Conservation (phyloP, 2,888 invertebrate genomes). For the Aphrophora alni region DNA sequence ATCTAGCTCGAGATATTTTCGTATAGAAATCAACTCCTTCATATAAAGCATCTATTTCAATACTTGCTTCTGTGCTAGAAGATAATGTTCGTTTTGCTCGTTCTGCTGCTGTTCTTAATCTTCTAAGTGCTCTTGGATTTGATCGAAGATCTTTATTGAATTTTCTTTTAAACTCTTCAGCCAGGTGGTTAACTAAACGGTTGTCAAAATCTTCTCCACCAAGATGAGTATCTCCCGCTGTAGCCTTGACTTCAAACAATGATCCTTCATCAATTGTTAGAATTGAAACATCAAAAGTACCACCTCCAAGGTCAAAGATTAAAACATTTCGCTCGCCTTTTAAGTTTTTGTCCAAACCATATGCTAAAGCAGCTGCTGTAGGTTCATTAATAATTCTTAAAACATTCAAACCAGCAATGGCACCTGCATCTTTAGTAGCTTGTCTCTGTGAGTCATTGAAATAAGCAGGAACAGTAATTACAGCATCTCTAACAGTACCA, state of each 20-base stretch:
- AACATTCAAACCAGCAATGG: conserved; percentile 84
- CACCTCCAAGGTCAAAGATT: conserved; percentile 60
- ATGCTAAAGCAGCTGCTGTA: conserved; percentile 86
- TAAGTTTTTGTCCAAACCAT: conserved; percentile 65
- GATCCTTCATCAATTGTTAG: conserved; percentile 70
- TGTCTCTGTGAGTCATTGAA: conserved; percentile 73
- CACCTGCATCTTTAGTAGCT: conserved; percentile 86
- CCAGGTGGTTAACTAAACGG: conserved; percentile 64
- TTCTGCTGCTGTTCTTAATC: conserved; percentile 62
- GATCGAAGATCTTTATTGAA: conserved; percentile 59
- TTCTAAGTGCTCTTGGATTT: conserved; percentile 59
- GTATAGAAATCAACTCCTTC: conserved; percentile 66
- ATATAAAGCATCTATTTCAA: conserved; percentile 61
- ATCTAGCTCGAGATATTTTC: conserved; percentile 74
- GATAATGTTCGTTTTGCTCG: conserved; percentile 62
- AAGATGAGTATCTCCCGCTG: conserved; percentile 83
- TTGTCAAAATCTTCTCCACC: conserved; percentile 73
- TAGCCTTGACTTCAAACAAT: conserved; percentile 69
- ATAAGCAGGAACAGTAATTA: conserved; percentile 71
- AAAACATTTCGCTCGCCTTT: conserved; percentile 71
- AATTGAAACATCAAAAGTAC: conserved; percentile 82
- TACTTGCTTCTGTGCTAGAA: conserved; percentile 60
- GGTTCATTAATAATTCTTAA: conserved; percentile 91
- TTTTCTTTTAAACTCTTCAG: conserved; percentile 64
- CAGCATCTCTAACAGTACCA: conserved; percentile 68